Evolutionary conservation across 2,113 vertebrate species (phyloP), one percentile per base, ranked within the genome.

Genomic region (Anolis sagrei): DNA sequence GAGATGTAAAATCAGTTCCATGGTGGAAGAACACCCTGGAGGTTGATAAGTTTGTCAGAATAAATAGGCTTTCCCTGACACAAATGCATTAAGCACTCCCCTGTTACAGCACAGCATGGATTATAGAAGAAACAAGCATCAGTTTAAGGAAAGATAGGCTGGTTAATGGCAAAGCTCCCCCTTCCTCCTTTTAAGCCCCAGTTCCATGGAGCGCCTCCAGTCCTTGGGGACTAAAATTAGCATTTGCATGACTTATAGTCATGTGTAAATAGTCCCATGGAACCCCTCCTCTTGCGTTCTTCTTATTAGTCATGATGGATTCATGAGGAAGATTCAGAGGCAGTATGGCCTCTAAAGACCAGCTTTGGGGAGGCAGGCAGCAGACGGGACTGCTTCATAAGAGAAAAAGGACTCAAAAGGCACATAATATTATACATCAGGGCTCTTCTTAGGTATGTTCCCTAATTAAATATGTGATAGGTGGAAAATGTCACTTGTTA

Each of bases 1-100:
- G 95, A 95, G 92, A 95, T 92, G 89, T 91, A 92, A 94, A 95
- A 95, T 93, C 92, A 90, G 94, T 90, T 95, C 92, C 94, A 88
- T 79, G 91, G 95, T 89, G 88, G 87, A 94, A 87, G 88, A 93
- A 92, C 91, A 89, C 91, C 92, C 95, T 0, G 16, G 92, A 95
- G 95, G 93, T 90, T 93, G 94, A 93, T 95, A 85, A 0, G 88
- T 96, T 93, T 95, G 94, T 96, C 94, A 95, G 91, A 93, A 95
- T 93, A 95, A 95, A 95, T 91, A 94, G 95, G 94, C 87, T 91
- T 95, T 93, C 90, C 90, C 92, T 88, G 90, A 93, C 90, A 94
- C 89, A 92, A 93, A 95, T 78, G 79, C 90, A 93, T 90, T 91
- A 91, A 92, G 89, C 51, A 62, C 84, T 91, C 86, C 89, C 83